These are phyloP conservation scores for Ochropleura plecta DNA, from an alignment of 2,888 invertebrate genomes.

Conservation along the genomic window DNA sequence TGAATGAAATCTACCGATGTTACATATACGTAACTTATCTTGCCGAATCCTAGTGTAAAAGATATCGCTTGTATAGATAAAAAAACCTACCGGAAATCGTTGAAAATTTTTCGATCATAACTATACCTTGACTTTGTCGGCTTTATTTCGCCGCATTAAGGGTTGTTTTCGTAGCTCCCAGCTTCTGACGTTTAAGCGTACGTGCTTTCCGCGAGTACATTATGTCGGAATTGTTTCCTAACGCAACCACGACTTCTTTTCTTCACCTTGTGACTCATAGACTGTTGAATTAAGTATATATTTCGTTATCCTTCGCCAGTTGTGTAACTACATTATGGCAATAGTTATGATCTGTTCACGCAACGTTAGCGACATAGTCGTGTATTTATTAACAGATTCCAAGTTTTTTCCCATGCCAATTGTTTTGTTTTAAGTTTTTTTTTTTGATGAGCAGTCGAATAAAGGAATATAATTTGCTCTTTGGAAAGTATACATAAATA, in stretches of 20 bases:
- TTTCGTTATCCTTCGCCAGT: conserved; percentile 22
- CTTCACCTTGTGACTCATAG: conserved; percentile 40
- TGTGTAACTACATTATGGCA: conserved; percentile 10
- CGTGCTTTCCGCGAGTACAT: conserved; percentile 47
- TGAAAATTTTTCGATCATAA: conserved; percentile 32
- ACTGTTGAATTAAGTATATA: conserved; percentile 13
- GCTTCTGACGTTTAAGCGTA: conserved; percentile 9
- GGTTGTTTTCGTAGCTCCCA: conserved; percentile 9
- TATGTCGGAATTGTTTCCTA: conserved; percentile 31
- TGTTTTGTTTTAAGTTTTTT: conserved; percentile 11
- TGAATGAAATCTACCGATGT: conserved; percentile 2
- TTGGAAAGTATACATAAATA: not conserved
- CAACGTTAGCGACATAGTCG: not conserved
- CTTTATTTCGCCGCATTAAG: conserved; percentile 12
- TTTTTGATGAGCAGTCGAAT: conserved; percentile 4
- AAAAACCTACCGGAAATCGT: conserved; percentile 32
- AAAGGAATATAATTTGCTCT: conserved; percentile 12
- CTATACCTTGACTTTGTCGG: not conserved
- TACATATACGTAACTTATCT: conserved; percentile 29
- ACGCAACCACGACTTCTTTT: conserved; percentile 28
- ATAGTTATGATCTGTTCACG: conserved; percentile 21
- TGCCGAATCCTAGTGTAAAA: conserved; percentile 11
- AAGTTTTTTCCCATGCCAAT: conserved; percentile 26
- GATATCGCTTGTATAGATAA: conserved; percentile 47
- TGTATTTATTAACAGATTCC: conserved; percentile 12